Percentiles rank a stretch among this genome's conserved stretches.
Conservation (phyloP, 1,140 invertebrate genomes). For the Rhopalosiphum maidis region DNA sequence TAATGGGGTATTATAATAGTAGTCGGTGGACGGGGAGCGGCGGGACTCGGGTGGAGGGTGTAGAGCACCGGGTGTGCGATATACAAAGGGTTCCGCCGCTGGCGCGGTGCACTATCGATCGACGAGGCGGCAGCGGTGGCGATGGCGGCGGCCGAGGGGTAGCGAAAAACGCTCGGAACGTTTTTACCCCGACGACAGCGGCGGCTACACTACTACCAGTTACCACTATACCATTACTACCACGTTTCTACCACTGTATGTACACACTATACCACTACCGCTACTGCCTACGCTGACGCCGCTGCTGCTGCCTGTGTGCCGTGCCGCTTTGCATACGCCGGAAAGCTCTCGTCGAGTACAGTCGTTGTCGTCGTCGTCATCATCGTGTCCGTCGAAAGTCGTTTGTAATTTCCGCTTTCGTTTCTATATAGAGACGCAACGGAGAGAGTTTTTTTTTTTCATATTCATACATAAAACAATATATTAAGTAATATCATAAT, state of each 20-base stretch:
- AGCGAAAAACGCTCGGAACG: slow-evolving; percentile 54
- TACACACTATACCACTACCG: not conserved
- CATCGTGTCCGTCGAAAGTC: not conserved
- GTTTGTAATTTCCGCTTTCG: not conserved
- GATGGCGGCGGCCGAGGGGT: slow-evolving; percentile 17
- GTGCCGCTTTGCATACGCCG: slow-evolving; percentile 36
- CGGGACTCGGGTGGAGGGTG: not conserved
- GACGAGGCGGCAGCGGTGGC: not conserved
- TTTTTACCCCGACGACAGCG: not conserved
- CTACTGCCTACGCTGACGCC: not conserved
- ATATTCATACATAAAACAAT: not conserved
- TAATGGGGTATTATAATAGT: slow-evolving; percentile 5
- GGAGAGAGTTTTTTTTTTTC: not conserved
- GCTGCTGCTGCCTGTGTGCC: not conserved
- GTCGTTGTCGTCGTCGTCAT: not conserved
- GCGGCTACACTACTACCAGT: not conserved
- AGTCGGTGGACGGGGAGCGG: not conserved
- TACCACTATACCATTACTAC: slow-evolving; percentile 17
- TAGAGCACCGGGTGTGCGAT: slow-evolving; percentile 38
- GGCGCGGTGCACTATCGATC: slow-evolving; percentile 56
- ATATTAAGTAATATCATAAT: not conserved
- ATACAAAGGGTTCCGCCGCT: slow-evolving; percentile 45
- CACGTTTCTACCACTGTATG: not conserved
- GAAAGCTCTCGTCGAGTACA: slow-evolving; percentile 36
- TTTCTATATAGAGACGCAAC: not conserved